Conservation (phyloP, 2,888 invertebrate species). For the Spodoptera exigua region DNA sequence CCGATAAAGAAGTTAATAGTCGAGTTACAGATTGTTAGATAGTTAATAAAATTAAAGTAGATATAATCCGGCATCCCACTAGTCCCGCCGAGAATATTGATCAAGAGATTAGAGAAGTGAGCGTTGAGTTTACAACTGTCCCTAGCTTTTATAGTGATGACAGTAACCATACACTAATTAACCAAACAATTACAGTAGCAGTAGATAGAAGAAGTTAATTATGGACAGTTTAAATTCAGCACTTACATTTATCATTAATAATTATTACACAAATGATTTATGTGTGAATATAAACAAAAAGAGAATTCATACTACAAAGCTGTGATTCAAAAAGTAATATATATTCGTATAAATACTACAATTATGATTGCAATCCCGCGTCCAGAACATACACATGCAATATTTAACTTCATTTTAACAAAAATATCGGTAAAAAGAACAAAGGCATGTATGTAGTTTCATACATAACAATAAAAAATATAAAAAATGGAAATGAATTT, state of each 20-base stretch:
- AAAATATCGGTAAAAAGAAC: too few species aligned
- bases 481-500: too few species aligned
- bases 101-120: constrained; percentile 45
- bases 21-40: constrained; percentile 40
- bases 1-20: constrained; percentile 42
- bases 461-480: too few species aligned
- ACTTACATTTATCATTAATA: too few species aligned
- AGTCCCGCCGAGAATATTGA: constrained; percentile 41
- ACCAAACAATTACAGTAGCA: constrained; percentile 40
- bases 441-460: too few species aligned
- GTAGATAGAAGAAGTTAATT: constrained; percentile 51
- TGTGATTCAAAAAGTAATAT: too few species aligned
- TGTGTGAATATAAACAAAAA: not conserved
- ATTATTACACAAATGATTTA: too few species aligned
- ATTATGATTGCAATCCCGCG: too few species aligned
- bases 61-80: constrained; percentile 37
- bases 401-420: too few species aligned
- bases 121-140: constrained; percentile 46
- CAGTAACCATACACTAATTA: constrained; percentile 46
- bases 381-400: too few species aligned
- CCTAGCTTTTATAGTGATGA: constrained; percentile 39
- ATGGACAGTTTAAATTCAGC: constrained; percentile 41
- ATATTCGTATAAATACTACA: too few species aligned
- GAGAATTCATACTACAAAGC: too few species aligned
- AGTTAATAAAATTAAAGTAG: constrained; percentile 50